These are phyloP conservation scores for Caiman crocodilus DNA, from an alignment of 2,797 vertebrate species.

Conservation along the genomic window DNA sequence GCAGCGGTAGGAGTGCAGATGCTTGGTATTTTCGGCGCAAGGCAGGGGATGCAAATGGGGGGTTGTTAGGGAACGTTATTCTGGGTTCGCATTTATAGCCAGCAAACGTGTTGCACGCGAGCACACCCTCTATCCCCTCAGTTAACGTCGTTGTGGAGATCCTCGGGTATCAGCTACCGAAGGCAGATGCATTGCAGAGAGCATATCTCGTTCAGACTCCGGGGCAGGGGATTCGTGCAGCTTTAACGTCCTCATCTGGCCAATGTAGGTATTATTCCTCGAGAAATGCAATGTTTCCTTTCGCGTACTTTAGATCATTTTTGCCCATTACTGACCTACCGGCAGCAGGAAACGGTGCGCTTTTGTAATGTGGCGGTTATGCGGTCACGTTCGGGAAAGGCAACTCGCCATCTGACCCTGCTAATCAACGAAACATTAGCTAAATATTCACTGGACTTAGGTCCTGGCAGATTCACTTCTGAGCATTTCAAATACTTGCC, in stretches of 20 bases:
- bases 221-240: neutral
- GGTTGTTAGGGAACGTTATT: no score
- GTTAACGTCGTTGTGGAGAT: neutral
- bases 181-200: rapidly evolving
- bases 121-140: neutral
- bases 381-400: neutral
- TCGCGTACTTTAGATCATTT: conserved; percentile 37
- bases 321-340: neutral
- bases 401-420: neutral
- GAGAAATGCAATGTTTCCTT: conserved; percentile 10
- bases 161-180: neutral
- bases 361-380: neutral
- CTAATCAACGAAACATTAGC: neutral
- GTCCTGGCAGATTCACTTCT: neutral
- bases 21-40: neutral
- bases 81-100: no score
- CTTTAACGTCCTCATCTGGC: neutral
- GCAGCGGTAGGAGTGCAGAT: neutral
- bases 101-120: rapidly evolving
- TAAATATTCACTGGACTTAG: neutral
- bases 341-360: rapidly evolving
- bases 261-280: neutral
- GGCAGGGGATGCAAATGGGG: no score
- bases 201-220: neutral
- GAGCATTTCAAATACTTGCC: neutral